Conservation (phyloP, 2,888 invertebrate genomes). For the Atherix ibis region DNA sequence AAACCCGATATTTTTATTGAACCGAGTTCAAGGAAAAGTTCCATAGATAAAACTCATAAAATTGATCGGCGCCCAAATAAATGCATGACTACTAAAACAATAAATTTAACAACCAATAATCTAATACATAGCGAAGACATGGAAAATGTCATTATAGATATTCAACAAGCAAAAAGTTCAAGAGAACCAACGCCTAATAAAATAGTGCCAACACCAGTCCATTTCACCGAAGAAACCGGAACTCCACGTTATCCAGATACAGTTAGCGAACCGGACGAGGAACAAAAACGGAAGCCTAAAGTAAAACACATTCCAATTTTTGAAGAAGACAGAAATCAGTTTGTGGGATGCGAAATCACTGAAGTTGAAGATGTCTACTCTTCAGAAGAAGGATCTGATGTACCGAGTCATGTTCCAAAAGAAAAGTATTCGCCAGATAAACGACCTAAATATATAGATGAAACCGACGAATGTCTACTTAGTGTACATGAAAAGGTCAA, state of each 20-base stretch:
- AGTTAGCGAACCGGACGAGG: conserved; percentile 60
- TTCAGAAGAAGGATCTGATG: conserved; percentile 6
- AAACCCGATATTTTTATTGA: conserved; percentile 19
- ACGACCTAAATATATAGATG: conserved; percentile 12
- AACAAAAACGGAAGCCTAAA: conserved; percentile 30
- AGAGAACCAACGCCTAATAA: conserved; percentile 59
- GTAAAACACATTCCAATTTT: conserved; percentile 36
- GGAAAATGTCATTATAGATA: conserved; percentile 48
- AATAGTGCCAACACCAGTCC: conserved; percentile 49
- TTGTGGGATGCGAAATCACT: conserved; percentile 35
- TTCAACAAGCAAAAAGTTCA: conserved; percentile 57
- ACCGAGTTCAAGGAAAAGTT: conserved; percentile 9
- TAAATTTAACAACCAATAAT: conserved; percentile 33
- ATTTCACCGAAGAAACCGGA: conserved; percentile 40
- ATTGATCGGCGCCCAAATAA: conserved; percentile 26
- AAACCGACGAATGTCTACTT: conserved; percentile 44
- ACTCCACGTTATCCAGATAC: conserved; percentile 57
- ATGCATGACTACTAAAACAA: conserved; percentile 38
- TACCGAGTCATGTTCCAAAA: too few relatives aligned
- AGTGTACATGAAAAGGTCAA: conserved; percentile 54
- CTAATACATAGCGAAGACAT: conserved; percentile 37
- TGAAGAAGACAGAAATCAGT: conserved; percentile 38
- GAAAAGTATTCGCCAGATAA: background rate
- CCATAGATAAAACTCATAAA: conserved; percentile 10
- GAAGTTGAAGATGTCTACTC: conserved; percentile 26